Evolutionary conservation across 2,888 invertebrate species (phyloP), one percentile per base, ranked within the genome.

Genomic region (Muschampia plurimacula): DNA sequence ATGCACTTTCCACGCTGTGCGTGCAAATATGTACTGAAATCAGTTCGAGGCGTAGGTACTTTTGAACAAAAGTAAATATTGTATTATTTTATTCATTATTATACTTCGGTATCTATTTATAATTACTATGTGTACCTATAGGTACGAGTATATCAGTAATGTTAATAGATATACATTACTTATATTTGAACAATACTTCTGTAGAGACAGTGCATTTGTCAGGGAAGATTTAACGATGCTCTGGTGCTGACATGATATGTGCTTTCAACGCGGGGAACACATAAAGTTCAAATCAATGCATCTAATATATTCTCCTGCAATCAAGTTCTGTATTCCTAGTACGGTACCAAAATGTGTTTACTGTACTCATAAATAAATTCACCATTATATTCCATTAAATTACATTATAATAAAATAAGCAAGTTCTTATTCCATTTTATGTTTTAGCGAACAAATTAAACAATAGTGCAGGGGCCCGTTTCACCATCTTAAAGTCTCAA

Each of bases 171-270:
- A 7, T 39, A 6, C 4, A 0, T 4, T 39, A 39, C 39, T 13
- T 46, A 15, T 28, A 12, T 55, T 44, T 32, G 59, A 59, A 57
- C 49, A 46, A 52, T 65, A 49, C 62, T 46, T 39, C 36, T 36
- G 62, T 52, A 62, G 49, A 44, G 49, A 68, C 64, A 44, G 79
- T 77, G 78, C 83, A 85, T 84, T 83, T 84, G 83, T 87, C 83
- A 82, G 81, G 77, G 78, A 75, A 83, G 83, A 86, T 87, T 84
- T 85, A 85, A 80, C 77, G 76, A 76, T 66, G 80, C 74, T 76
- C 80, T 85, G 87, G 76, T 80, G 82, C 77, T 82, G 86, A 86
- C 84, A 78, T 82, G 83, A 85, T 80, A 81, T 83, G 81, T 83
- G 83, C 78, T 81, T 77, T 77, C 74, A 75, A 73, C 72, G 74